Conservation (phyloP, 2,113 vertebrate species). For the Nothoprocta pentlandii region DNA sequence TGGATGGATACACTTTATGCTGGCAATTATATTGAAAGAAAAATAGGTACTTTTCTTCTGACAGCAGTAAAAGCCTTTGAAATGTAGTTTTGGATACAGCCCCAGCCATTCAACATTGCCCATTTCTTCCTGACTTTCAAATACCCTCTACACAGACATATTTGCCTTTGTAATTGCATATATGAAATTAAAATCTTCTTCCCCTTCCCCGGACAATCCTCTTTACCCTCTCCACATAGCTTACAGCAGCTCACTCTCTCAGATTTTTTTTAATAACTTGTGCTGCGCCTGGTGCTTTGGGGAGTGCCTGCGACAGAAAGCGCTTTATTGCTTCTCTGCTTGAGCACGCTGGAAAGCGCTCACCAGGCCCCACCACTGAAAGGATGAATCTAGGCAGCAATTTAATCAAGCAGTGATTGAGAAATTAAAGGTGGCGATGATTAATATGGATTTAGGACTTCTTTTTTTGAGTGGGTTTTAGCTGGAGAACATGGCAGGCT, state of each 20-base stretch:
- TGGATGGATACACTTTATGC: not conserved
- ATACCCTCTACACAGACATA: conserved; percentile 33
- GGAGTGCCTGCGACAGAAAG: conserved; percentile 49
- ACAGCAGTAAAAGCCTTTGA: not conserved
- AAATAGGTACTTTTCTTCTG: not conserved
- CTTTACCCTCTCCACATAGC: not conserved
- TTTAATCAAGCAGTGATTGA: conserved; percentile 69
- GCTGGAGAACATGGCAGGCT: not conserved
- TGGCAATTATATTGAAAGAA: not conserved
- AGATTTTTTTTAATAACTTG: conserved; percentile 59
- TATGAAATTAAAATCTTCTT: conserved; percentile 34
- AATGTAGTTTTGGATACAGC: not conserved
- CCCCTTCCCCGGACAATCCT: not conserved
- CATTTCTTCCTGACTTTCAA: conserved; percentile 39
- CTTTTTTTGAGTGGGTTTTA: conserved; percentile 37
- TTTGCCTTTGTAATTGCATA: conserved; percentile 52
- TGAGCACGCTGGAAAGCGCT: conserved; percentile 19
- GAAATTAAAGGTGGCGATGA: conserved; percentile 47
- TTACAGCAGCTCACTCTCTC: conserved; percentile 23
- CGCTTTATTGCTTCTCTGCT: conserved; percentile 67
- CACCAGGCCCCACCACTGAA: not conserved
- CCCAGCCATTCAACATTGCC: not conserved
- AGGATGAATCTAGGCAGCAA: conserved; percentile 19
- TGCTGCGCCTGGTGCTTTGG: conserved; percentile 41
- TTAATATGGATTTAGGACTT: conserved; percentile 53